These are phyloP conservation scores for Leucoptera coffeella DNA, from an alignment of 2,888 invertebrate genomes.

Conservation along the genomic window DNA sequence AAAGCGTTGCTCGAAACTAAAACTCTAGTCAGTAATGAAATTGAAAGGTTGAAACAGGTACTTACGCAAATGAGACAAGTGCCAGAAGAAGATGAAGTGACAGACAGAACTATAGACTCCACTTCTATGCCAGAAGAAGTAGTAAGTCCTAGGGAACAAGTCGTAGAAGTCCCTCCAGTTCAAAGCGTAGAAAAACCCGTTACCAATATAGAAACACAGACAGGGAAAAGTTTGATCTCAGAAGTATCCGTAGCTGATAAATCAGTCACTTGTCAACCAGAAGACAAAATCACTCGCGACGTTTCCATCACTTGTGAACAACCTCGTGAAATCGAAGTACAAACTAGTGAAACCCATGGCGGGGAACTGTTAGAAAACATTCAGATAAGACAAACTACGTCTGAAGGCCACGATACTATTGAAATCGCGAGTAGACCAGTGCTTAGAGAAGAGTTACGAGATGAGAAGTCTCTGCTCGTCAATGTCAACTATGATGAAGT, in stretches of 20 bases:
- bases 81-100: slow-evolving; percentile 45
- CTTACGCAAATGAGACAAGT: slow-evolving; percentile 28
- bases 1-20: slow-evolving; percentile 57
- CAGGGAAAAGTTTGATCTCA: slow-evolving; percentile 55
- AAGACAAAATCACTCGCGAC: slow-evolving; percentile 24
- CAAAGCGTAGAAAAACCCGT: slow-evolving; percentile 14
- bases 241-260: slow-evolving; percentile 29
- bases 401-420: slow-evolving; percentile 63
- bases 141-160: slow-evolving; percentile 21
- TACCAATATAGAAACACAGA: slow-evolving; percentile 58
- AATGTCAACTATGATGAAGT: slow-evolving; percentile 66
- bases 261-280: slow-evolving; percentile 32
- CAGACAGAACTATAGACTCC: slow-evolving; percentile 61
- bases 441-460: slow-evolving; percentile 29
- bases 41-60: slow-evolving; percentile 44
- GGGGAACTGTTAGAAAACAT: slow-evolving; percentile 57
- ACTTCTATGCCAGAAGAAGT: slow-evolving; percentile 68
- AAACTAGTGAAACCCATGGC: slow-evolving; percentile 49
- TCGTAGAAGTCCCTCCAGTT: slow-evolving; percentile 7
- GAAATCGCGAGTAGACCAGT: slow-evolving; percentile 63
- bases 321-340: slow-evolving; percentile 56
- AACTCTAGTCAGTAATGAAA: slow-evolving; percentile 53
- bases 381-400: slow-evolving; percentile 57
- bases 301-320: slow-evolving; percentile 46
- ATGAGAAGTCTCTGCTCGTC: slow-evolving; percentile 60